Base-by-base conservation (phyloP, 2,888 invertebrate species). In the Lasioglossum vierecki region DNA sequence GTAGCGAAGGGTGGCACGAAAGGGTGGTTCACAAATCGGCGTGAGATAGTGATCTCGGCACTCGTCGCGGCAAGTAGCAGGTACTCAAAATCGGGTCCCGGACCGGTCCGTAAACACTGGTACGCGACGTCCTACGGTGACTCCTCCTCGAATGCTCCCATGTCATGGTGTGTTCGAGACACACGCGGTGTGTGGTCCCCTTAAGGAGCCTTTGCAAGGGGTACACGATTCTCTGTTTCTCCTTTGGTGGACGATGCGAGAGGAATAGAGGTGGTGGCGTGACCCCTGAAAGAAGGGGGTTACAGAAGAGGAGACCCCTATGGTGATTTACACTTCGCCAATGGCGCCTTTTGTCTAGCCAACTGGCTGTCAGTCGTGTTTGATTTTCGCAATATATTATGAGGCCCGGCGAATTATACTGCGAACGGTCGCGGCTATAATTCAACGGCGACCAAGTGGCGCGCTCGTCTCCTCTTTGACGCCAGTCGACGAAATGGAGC, bases 341-440 rank as follows among this genome's bases (percentile, higher is more conserved):
- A 92, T 91, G 89, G 88, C 88, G 89, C 75, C 91, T 91, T 92
- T 92, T 92, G 92, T 92, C 91, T 92, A 92, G 90, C 88, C 88
- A 90, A 87, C 88, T 88, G 88, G 84, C 88, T 88, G 91, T 89
- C 90, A 88, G 87, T 73, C 84, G 87, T 87, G 89, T 88, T 90
- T 91, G 92, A 92, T 92, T 92, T 92, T 92, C 87, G 91, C 91
- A 88, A 89, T 92, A 91, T 90, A 91, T 89, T 90, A 89, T 78
- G 77, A 84, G 87, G 68, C 57, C 76, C 79, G 82, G 86, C 90
- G 91, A 91, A 91, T 91, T 89, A 89, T 88, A 88, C 86, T 81
- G 86, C 86, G 75, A 76, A 66, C 74, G 75, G 78, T 75, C 81
- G 79, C 84, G 88, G 90, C 75, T 74, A 90, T 92, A 92, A 91